Percentiles rank a stretch among this genome's conserved stretches.
Evolutionary conservation across 2,888 invertebrate species (phyloP).

Genomic region (Sceliomorpha sp.): DNA sequence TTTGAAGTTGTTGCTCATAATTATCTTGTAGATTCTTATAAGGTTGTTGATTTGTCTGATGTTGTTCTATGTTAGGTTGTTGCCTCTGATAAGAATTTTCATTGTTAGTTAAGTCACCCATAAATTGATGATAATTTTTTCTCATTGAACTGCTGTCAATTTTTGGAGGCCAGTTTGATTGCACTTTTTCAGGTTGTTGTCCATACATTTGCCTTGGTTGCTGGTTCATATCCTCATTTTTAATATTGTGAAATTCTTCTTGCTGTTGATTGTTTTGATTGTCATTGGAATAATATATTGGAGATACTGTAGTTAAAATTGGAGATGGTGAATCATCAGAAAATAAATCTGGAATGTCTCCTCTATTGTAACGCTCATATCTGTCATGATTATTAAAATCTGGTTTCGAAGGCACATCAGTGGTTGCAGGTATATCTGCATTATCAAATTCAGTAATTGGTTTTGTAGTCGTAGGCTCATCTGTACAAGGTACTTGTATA

Average conservation of each 20-base stretch:
- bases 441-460: conserved; percentile 3
- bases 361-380: conserved; percentile 11
- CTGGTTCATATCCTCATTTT: background rate
- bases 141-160: conserved; percentile 1
- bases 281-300: conserved; percentile 3
- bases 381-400: background rate
- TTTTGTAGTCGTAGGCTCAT: conserved; percentile 1
- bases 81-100: conserved; percentile 2
- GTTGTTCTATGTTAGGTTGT: background rate
- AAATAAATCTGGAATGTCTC: conserved; percentile 16
- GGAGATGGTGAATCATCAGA: background rate
- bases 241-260: conserved; percentile 2
- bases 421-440: conserved; percentile 6
- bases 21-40: background rate
- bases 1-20: no score
- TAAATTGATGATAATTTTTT: conserved; percentile 4
- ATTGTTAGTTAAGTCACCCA: conserved; percentile 10
- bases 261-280: conserved; percentile 11
- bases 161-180: conserved; percentile 19
- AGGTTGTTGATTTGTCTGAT: background rate
- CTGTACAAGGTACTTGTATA: conserved; percentile 22
- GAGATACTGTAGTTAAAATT: background rate
- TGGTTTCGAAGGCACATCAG: background rate
- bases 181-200: conserved; percentile 2
- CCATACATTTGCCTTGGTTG: conserved; percentile 5